Percentiles rank a stretch among this genome's conserved stretches.
phyloP scores from a whole-genome alignment of 2,888 invertebrate genomes.

The Sarcophaga rosellei region DNA sequence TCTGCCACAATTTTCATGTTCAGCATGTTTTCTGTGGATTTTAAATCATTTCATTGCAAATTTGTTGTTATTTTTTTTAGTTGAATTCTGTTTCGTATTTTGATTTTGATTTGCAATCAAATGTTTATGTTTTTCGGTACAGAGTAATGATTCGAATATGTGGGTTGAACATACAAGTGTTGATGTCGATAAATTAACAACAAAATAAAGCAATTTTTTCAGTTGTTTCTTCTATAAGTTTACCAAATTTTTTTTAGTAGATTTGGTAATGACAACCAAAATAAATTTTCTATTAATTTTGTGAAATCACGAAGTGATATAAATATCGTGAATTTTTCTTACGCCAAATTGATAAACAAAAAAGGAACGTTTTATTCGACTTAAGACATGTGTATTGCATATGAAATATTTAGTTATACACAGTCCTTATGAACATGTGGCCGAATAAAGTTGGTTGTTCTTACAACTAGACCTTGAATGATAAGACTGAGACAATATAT shows the following conservation, averaged over 20 bases:
- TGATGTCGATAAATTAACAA: slow-evolving; percentile 66
- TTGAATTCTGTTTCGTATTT: slow-evolving; percentile 25
- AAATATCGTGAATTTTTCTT: neutral
- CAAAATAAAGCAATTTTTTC: slow-evolving; percentile 41
- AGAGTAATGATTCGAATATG: slow-evolving; percentile 53
- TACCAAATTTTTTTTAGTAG: neutral
- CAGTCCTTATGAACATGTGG: neutral
- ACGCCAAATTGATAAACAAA: neutral
- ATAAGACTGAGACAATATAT: neutral
- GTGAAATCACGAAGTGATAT: neutral
- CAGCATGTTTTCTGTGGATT: neutral
- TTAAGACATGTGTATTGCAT: neutral
- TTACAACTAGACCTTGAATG: neutral
- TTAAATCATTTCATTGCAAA: neutral
- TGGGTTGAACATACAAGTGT: slow-evolving; percentile 66
- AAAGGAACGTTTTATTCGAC: neutral
- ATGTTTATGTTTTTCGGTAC: slow-evolving; percentile 17
- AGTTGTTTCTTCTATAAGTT: neutral
- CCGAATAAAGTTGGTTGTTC: neutral
- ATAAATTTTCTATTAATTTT: slow-evolving; percentile 36
- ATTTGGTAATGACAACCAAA: slow-evolving; percentile 57
- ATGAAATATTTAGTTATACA: neutral
- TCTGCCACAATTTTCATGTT: slow-evolving; percentile 53
- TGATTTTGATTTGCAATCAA: slow-evolving; percentile 50
- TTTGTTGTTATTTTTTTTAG: neutral